These are phyloP conservation scores for Cantharis rustica DNA, from an alignment of 2,888 invertebrate genomes.

Conservation along the genomic window DNA sequence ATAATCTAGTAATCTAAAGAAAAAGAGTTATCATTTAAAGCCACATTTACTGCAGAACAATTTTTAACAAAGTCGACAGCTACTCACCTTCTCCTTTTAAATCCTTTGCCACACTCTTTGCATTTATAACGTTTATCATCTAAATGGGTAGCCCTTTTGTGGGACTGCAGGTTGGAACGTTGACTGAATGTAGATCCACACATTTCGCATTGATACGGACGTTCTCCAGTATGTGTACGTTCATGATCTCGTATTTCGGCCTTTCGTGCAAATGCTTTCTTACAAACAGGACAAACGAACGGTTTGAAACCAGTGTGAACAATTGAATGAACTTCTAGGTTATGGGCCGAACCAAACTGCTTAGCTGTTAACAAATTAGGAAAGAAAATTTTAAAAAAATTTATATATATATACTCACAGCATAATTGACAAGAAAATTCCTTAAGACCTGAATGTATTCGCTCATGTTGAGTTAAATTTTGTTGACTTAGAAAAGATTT, in stretches of 20 bases:
- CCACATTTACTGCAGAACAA: too few relatives aligned
- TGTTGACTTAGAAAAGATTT: conserved; percentile 79
- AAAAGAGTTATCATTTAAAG: too few relatives aligned
- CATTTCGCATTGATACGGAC: conserved; percentile 77
- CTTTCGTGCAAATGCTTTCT: conserved; percentile 75
- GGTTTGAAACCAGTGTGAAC: conserved; percentile 78
- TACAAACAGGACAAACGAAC: conserved; percentile 71
- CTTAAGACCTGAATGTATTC: conserved; percentile 73
- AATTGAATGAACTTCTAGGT: conserved; percentile 76
- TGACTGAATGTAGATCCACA: conserved; percentile 83
- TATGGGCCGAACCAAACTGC: conserved; percentile 78
- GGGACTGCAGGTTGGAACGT: conserved; percentile 80
- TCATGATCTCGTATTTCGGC: conserved; percentile 82
- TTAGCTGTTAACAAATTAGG: conserved; percentile 59
- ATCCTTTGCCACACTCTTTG: conserved; percentile 71
- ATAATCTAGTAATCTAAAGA: conserved; percentile 72
- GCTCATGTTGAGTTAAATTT: conserved; percentile 75
- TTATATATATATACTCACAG: conserved; percentile 60
- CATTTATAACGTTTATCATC: conserved; percentile 77
- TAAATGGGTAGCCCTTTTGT: conserved; percentile 77
- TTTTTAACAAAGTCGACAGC: too few relatives aligned
- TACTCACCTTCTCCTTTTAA: conserved; percentile 66
- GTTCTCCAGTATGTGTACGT: conserved; percentile 80
- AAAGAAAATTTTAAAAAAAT: not conserved
- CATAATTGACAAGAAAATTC: conserved; percentile 72